phyloP scores from a whole-genome alignment of 2,888 invertebrate species.

The Melangyna quadrimaculata region DNA sequence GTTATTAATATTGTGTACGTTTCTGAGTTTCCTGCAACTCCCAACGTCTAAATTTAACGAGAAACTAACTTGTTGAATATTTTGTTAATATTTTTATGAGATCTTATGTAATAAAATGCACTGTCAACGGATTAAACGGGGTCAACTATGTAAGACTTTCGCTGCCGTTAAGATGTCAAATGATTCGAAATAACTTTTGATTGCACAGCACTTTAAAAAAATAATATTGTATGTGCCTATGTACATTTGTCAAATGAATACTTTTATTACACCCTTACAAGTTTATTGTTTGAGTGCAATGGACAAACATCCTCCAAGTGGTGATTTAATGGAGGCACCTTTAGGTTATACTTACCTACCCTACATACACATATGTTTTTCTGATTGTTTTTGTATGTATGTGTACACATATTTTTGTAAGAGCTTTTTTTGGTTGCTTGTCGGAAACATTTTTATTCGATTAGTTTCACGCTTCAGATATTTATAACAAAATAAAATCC shows the following conservation, averaged over 20 bases:
- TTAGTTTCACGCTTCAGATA: constrained; percentile 65
- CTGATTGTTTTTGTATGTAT: no score
- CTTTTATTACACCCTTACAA: constrained; percentile 38
- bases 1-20: no score
- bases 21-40: no score
- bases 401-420: background rate
- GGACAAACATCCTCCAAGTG: constrained; percentile 47
- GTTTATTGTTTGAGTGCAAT: constrained; percentile 39
- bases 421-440: constrained; percentile 17
- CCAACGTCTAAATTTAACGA: no score
- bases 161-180: no score
- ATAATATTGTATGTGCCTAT: background rate
- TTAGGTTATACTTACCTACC: background rate
- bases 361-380: background rate
- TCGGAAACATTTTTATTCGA: constrained; percentile 52
- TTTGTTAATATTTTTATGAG: no score
- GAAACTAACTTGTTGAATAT: no score
- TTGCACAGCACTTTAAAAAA: background rate
- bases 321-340: constrained; percentile 39
- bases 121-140: no score
- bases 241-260: no score
- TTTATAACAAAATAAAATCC: constrained; percentile 39
- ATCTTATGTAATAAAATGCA: no score
- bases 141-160: no score
- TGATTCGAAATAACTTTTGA: no score